Evolutionary conservation across 2,888 invertebrate genomes (phyloP).

Genomic region (Cremastinae sp.): DNA sequence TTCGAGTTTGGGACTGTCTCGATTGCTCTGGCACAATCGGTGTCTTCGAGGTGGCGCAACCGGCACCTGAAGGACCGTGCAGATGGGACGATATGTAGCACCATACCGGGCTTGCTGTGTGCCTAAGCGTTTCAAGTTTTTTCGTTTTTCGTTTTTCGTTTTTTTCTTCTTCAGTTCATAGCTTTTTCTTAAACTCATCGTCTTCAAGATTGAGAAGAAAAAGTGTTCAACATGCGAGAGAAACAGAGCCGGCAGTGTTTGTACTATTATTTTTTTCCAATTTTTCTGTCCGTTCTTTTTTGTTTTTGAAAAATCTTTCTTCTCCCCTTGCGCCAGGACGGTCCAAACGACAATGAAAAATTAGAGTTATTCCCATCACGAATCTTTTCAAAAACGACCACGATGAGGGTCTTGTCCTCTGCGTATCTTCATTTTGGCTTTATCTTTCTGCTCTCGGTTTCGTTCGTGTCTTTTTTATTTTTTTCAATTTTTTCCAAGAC

Average conservation of each 20-base stretch:
- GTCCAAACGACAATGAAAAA: constrained; percentile 16
- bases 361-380: background rate
- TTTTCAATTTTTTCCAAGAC: constrained; percentile 40
- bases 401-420: constrained; percentile 14
- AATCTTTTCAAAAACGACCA: constrained; percentile 21
- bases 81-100: constrained; percentile 80
- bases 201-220: constrained; percentile 6
- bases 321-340: constrained; percentile 64
- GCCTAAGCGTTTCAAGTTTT: constrained; percentile 72
- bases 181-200: constrained; percentile 18
- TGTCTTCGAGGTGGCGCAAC: constrained; percentile 78
- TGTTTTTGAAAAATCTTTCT: constrained; percentile 11
- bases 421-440: constrained; percentile 1
- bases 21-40: constrained; percentile 71
- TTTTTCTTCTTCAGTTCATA: too few relatives aligned
- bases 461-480: constrained; percentile 8
- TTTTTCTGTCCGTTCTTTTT: constrained; percentile 6
- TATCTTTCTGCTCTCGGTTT: constrained; percentile 3
- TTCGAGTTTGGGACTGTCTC: constrained; percentile 63
- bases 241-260: constrained; percentile 4
- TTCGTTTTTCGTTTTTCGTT: constrained; percentile 33
- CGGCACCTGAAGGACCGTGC: constrained; percentile 75
- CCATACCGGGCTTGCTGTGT: constrained; percentile 79
- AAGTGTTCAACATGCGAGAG: constrained; percentile 54
- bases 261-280: constrained; percentile 6